Evolutionary conservation across 2,113 vertebrate species (phyloP).

Genomic region (Melanerpes aurifrons): DNA sequence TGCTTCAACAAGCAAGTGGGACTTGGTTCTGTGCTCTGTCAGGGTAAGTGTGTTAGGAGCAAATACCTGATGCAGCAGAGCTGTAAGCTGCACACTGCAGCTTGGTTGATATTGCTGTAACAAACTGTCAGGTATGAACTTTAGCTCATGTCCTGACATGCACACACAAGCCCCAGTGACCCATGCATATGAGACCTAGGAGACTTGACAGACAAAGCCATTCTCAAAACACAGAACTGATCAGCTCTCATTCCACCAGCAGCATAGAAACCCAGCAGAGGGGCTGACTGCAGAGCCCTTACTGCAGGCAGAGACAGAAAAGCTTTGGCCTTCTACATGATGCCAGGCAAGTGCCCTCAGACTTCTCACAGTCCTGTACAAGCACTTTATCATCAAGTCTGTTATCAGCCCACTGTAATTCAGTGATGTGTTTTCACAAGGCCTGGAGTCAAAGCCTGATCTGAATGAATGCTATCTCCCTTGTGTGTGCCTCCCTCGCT

Average conservation of each 20-base stretch:
- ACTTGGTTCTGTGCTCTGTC: neutral
- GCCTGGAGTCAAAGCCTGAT: neutral
- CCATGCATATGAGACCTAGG: neutral
- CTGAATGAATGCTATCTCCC: neutral
- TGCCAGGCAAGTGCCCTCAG: neutral
- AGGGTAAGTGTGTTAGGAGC: neutral
- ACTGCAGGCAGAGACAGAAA: neutral
- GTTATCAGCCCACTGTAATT: neutral
- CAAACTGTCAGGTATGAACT: neutral
- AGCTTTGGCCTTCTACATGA: neutral
- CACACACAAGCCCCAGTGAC: neutral
- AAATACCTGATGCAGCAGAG: neutral
- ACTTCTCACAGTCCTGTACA: neutral
- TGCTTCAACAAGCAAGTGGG: neutral
- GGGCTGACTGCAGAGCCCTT: neutral
- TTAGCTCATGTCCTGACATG: neutral
- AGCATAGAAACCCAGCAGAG: neutral
- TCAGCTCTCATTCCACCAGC: neutral
- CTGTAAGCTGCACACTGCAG: neutral
- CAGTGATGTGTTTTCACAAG: neutral
- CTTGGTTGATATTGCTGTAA: neutral
- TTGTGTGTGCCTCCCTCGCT: constrained; percentile 7
- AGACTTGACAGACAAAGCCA: neutral
- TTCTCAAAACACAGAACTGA: neutral
- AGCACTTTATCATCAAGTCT: neutral